A percentile compares a stretch with the other conserved stretches of the same genome.
Conservation (phyloP, 2,797 vertebrate genomes). For the Sebastes matsubarae region DNA sequence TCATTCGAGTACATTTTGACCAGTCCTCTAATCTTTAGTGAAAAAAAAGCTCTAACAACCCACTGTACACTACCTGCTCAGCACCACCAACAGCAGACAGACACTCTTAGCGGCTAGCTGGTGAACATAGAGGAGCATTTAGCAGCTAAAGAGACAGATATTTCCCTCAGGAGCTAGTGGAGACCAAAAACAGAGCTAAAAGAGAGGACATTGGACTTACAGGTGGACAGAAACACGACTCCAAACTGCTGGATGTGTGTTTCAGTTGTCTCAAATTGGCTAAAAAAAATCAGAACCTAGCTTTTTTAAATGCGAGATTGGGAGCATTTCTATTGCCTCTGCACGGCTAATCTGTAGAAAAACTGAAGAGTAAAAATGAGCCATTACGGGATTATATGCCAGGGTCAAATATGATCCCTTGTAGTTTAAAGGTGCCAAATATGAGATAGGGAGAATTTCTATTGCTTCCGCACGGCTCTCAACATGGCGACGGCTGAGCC, state of each 20-base stretch:
- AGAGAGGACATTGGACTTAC: too few species aligned
- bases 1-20: background rate
- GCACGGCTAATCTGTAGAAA: too few species aligned
- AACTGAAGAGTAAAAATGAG: rapidly evolving
- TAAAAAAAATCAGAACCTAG: too few species aligned
- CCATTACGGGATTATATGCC: too few species aligned
- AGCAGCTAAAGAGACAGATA: background rate
- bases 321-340: too few species aligned
- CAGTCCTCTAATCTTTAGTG: background rate
- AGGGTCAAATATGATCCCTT: too few species aligned
- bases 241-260: background rate
- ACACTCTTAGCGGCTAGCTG: rapidly evolving
- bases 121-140: background rate
- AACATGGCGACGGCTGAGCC: too few species aligned
- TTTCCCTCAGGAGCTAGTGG: background rate
- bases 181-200: background rate
- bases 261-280: too few species aligned
- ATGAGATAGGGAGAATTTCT: too few species aligned
- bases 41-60: background rate
- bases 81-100: background rate
- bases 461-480: too few species aligned
- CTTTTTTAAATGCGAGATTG: too few species aligned
- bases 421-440: too few species aligned
- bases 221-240: background rate
- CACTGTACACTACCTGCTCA: background rate